Percentiles rank a stretch among this genome's conserved stretches.
phyloP scores from a whole-genome alignment of 2,797 vertebrate species.

The Euphonia xanthogaster region DNA sequence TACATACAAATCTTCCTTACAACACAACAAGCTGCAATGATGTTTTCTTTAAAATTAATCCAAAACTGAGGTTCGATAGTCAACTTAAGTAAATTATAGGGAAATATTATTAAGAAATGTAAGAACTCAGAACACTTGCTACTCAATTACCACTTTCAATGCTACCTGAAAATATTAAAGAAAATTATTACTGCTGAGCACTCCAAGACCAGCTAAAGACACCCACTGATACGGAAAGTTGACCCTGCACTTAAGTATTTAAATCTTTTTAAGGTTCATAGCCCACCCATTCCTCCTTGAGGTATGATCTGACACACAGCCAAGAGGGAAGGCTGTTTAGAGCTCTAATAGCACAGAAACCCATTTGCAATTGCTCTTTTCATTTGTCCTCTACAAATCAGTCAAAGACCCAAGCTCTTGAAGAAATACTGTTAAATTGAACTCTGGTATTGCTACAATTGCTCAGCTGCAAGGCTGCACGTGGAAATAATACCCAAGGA shows the following conservation, averaged over 20 bases:
- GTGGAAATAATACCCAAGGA: background rate
- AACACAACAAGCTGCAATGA: background rate
- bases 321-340: constrained; percentile 4
- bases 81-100: background rate
- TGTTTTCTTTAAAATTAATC: background rate
- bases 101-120: background rate
- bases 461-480: background rate
- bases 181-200: background rate
- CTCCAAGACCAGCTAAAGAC: background rate
- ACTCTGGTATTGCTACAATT: background rate
- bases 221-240: background rate
- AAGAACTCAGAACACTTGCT: background rate
- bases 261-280: background rate
- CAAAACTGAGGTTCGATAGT: background rate
- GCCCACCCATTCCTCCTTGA: background rate
- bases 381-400: constrained; percentile 39
- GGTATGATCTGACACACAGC: constrained; percentile 4
- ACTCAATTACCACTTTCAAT: background rate
- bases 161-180: background rate
- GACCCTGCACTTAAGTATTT: background rate
- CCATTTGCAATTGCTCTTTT: constrained; percentile 12
- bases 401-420: background rate
- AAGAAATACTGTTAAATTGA: background rate
- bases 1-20: background rate
- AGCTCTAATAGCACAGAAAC: background rate